A percentile compares a stretch with the other conserved stretches of the same genome.
Evolutionary conservation across 2,113 vertebrate genomes (phyloP).

Genomic region (Semicossyphus pulcher): DNA sequence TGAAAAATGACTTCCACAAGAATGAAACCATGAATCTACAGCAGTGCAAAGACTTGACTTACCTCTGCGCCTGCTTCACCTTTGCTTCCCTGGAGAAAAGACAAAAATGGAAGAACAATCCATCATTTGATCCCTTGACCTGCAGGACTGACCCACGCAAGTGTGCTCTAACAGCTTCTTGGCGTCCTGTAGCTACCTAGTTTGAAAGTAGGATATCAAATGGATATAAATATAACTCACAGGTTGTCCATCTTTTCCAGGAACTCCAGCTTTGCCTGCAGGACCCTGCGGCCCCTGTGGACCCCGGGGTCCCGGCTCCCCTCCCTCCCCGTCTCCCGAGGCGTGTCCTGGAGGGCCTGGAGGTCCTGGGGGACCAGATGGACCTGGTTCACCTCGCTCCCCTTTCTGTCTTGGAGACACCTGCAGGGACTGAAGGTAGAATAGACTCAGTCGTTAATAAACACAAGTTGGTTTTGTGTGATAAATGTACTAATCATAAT

Average conservation of each 20-base stretch:
- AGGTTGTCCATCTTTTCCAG: constrained; percentile 77
- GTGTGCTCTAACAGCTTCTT: neutral
- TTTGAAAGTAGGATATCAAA: too few relatives aligned
- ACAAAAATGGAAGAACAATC: constrained; percentile 34
- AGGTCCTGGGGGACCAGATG: constrained; percentile 73
- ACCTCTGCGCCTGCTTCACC: constrained; percentile 81
- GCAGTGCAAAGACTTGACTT: constrained; percentile 53
- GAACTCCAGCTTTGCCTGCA: constrained; percentile 65
- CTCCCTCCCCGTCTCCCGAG: constrained; percentile 26
- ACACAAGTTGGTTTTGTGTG: too few relatives aligned
- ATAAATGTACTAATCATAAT: neutral
- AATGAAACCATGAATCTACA: constrained; percentile 8
- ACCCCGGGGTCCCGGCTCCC: constrained; percentile 77
- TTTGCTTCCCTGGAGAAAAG: constrained; percentile 76
- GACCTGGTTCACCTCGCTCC: constrained; percentile 77
- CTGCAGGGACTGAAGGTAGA: constrained; percentile 35
- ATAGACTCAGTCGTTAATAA: neutral
- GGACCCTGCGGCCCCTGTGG: constrained; percentile 71
- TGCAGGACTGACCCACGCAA: neutral
- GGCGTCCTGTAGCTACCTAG: too few relatives aligned
- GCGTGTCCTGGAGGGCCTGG: constrained; percentile 66
- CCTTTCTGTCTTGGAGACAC: constrained; percentile 74
- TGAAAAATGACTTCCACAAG: neutral
- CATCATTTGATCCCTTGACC: neutral
- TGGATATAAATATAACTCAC: constrained; percentile 83